Evolutionary conservation across 2,797 vertebrate genomes (phyloP).

Genomic region (Cirrhinus molitorella): DNA sequence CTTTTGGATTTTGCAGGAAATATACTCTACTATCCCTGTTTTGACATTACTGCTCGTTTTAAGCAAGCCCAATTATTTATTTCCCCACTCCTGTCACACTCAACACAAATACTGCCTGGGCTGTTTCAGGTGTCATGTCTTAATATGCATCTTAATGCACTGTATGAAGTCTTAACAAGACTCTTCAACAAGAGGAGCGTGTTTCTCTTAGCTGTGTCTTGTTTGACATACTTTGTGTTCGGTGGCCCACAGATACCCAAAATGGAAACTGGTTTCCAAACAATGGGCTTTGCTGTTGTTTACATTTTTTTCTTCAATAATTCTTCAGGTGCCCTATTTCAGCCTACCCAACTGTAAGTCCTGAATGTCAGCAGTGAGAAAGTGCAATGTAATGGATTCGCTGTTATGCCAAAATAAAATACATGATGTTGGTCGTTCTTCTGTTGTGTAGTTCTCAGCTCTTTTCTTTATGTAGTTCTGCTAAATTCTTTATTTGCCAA

Average conservation of each 20-base stretch:
- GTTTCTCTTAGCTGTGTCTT: slow-evolving; percentile 16
- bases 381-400: slow-evolving; percentile 43
- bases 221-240: slow-evolving; percentile 20
- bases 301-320: slow-evolving; percentile 60
- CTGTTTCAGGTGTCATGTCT: background rate
- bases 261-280: slow-evolving; percentile 44
- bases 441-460: background rate
- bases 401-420: slow-evolving; percentile 53
- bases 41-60: background rate
- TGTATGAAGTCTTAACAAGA: background rate
- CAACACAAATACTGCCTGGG: background rate
- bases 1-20: slow-evolving; percentile 9
- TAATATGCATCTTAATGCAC: background rate
- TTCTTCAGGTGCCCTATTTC: slow-evolving; percentile 58
- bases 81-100: background rate
- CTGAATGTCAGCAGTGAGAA: slow-evolving; percentile 48
- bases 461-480: background rate
- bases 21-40: slow-evolving; percentile 5
- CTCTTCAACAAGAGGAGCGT: background rate
- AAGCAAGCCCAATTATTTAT: slow-evolving; percentile 21
- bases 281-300: slow-evolving; percentile 60
- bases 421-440: slow-evolving; percentile 31
- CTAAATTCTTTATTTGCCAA: background rate
- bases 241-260: slow-evolving; percentile 24
- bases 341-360: slow-evolving; percentile 43